Percentiles rank a stretch among this genome's conserved stretches.
Evolutionary conservation across 2,888 invertebrate genomes (phyloP).

Genomic region (Hirtodrosophila duncani): DNA sequence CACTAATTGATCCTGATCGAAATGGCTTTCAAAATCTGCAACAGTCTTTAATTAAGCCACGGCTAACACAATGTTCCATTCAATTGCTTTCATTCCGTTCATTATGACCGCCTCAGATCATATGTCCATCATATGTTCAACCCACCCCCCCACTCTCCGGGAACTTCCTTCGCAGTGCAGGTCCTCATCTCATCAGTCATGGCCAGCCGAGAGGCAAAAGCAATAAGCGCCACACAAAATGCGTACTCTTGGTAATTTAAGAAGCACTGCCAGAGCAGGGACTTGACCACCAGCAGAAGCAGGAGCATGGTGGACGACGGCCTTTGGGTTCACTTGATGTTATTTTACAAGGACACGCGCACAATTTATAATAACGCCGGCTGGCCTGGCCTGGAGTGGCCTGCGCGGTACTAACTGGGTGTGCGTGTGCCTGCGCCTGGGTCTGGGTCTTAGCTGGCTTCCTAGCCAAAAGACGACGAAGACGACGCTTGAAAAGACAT

Average conservation of each 20-base stretch:
- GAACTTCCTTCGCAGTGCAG: no score
- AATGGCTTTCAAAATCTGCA: no score
- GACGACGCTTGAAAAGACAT: conserved; percentile 3
- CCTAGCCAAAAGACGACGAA: conserved; percentile 1
- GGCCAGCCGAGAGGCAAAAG: conserved; percentile 25
- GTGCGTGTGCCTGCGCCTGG: conserved; percentile 9
- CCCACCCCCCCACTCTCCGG: no score
- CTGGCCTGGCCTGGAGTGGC: conserved; percentile 14
- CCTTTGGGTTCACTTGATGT: conserved; percentile 58
- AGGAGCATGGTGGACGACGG: neutral
- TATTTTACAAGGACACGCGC: conserved; percentile 73
- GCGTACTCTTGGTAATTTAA: conserved; percentile 61
- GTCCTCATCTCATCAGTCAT: conserved; percentile 18
- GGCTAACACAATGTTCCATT: no score
- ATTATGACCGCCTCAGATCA: no score
- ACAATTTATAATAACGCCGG: conserved; percentile 67
- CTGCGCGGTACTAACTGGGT: no score
- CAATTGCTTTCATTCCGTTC: no score
- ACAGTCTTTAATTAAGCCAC: no score
- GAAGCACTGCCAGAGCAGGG: conserved; percentile 44
- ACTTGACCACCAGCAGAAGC: conserved; percentile 26
- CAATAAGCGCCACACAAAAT: conserved; percentile 52
- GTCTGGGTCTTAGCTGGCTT: conserved; percentile 1
- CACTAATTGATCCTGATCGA: no score
- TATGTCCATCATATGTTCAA: no score